Evolutionary conservation across 2,797 vertebrate species (phyloP).

Genomic region (Pelobates cultripes): DNA sequence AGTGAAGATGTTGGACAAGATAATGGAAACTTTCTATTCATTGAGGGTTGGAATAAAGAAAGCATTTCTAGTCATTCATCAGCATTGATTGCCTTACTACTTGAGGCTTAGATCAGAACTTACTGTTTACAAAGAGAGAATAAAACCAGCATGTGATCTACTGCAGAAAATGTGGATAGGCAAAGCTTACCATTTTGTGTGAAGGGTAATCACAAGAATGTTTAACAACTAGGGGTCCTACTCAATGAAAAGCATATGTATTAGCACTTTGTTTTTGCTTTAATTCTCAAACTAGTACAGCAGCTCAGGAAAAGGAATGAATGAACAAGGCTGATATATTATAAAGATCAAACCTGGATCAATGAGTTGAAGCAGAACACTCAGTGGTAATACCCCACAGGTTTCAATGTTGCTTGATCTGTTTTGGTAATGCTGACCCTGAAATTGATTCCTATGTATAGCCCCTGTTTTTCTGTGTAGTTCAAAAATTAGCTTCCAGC

Average conservation of each 20-base stretch:
- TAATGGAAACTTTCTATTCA: constrained; percentile 98
- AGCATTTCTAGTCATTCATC: constrained; percentile 90
- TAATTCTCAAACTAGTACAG: constrained; percentile 19
- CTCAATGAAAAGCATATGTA: constrained; percentile 46
- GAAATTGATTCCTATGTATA: too few species aligned
- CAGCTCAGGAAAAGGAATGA: not conserved
- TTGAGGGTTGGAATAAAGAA: constrained; percentile 89
- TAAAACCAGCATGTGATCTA: constrained; percentile 65
- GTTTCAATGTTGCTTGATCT: too few species aligned
- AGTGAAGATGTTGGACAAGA: constrained; percentile 95
- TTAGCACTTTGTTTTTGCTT: constrained; percentile 15
- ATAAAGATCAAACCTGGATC: too few species aligned
- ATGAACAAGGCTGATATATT: too few species aligned
- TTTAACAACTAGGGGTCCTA: constrained; percentile 58
- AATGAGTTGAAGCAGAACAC: too few species aligned
- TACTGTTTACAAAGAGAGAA: constrained; percentile 72
- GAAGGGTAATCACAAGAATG: constrained; percentile 50
- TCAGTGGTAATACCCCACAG: too few species aligned
- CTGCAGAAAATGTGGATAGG: constrained; percentile 54
- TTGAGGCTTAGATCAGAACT: constrained; percentile 76
- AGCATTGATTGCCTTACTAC: constrained; percentile 88
- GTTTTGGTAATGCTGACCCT: too few species aligned
- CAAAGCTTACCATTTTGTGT: constrained; percentile 58
- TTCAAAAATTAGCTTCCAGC: constrained; percentile 18
- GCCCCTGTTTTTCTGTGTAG: constrained; percentile 16